Base-by-base conservation (phyloP, 2,797 vertebrate genomes). In the Hemitrygon akajei region DNA sequence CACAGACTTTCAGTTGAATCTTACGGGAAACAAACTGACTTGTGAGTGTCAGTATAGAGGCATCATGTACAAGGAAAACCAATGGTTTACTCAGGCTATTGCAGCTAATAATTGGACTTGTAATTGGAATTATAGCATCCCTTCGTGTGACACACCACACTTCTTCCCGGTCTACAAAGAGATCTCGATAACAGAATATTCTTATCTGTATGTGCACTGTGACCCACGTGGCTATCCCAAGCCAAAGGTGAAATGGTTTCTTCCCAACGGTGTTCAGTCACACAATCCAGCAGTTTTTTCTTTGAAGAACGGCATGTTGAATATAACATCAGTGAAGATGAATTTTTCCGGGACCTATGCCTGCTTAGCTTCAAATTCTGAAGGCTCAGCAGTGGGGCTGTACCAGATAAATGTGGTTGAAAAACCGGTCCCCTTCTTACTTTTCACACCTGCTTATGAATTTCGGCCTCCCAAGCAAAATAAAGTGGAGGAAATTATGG, bases 1-100 rank as follows among this genome's bases (percentile, higher is more conserved):
- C 63, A 93, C 94, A 27, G 79, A 80, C 7, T 93, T 94, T 30
- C 10, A 58, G 3, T 71, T 94, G 76, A 93, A 76, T 25, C 60
- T 94, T 34, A 16, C 91, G 30, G 94, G 94, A 60, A 95, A 95
- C 87, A 94, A 94, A 47, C 11, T 95, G 22, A 94, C 91, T 11
- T 94, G 87, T n/a, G 94, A 94, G 14, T 95, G 94, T 63, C 22
- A 37, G 0, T 94, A 79, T 47, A 93, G 94, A 69, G 94, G 94
- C 56, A 75, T 93, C 7, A 81, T 92, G n/a, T 82, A 93, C 47
- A 56, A 80, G 1, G 94, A 94, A 60, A 93, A 95, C 69, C n/a
- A 18, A 6, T 94, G 94, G 94, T 94, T 95, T 82, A 79, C 22
- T 56, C 80, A 82, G 20, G 94, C 94, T 25, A 37, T 94, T 58